Evolutionary conservation across 92 coral and sea anemone genomes (phyloP).

Genomic region (Epizoanthus illoricatus): DNA sequence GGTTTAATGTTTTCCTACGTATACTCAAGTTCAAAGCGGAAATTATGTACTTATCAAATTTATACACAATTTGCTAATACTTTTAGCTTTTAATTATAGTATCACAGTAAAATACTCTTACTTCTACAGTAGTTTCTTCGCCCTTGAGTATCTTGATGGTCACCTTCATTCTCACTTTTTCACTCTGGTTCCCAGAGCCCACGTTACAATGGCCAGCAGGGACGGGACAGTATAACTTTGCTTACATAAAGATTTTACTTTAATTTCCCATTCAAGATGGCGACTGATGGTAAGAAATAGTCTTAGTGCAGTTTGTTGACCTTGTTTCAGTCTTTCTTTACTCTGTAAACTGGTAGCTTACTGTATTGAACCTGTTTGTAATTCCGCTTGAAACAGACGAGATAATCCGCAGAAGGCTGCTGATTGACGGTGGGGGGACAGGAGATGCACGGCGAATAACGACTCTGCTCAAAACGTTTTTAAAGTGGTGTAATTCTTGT

Average conservation of each 20-base stretch:
- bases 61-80: too few species aligned
- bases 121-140: constrained; percentile 19
- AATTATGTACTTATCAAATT: too few species aligned
- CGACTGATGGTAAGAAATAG: constrained; percentile 56
- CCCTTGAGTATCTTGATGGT: constrained; percentile 23
- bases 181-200: neutral
- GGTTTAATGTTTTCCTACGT: too few species aligned
- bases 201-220: constrained; percentile 10
- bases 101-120: constrained; percentile 10
- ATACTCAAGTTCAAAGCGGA: too few species aligned
- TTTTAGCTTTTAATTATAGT: too few species aligned
- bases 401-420: constrained; percentile 75
- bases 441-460: constrained; percentile 97
- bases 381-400: constrained; percentile 64
- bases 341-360: neutral
- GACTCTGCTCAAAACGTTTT: constrained; percentile 80
- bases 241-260: neutral
- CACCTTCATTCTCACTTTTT: constrained; percentile 13
- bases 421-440: constrained; percentile 98
- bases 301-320: neutral
- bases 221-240: neutral
- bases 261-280: constrained; percentile 49
- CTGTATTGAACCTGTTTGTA: neutral
- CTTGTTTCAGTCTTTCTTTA: neutral
- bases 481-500: constrained; percentile 84